Evolutionary conservation across 2,888 invertebrate species (phyloP).

Genomic region (Nomada ruficornis): DNA sequence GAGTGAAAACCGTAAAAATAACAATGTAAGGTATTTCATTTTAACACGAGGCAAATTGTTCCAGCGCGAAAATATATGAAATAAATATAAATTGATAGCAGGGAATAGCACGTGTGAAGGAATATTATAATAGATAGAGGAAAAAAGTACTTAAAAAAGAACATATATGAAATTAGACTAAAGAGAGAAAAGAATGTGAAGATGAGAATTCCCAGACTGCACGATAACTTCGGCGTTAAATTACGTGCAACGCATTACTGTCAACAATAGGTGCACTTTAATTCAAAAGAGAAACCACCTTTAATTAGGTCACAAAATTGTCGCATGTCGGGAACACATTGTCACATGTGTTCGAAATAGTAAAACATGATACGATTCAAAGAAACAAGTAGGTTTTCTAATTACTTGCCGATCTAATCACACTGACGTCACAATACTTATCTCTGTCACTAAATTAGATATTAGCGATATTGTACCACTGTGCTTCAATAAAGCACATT

Average conservation of each 20-base stretch:
- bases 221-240: conserved; percentile 13
- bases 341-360: no score
- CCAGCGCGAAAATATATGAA: conserved; percentile 22
- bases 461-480: conserved; percentile 1
- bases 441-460: no score
- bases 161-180: not conserved
- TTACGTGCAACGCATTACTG: conserved; percentile 5
- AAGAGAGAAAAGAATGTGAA: not conserved
- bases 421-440: not conserved
- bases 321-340: no score
- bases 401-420: conserved; percentile 1
- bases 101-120: conserved; percentile 6
- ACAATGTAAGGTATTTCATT: conserved; percentile 44
- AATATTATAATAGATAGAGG: conserved; percentile 17
- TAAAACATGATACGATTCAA: not conserved
- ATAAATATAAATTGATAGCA: conserved; percentile 44
- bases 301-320: no score
- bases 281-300: not conserved
- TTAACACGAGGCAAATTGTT: conserved; percentile 37
- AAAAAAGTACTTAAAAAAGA: not conserved
- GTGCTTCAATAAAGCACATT: not conserved
- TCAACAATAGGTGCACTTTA: not conserved
- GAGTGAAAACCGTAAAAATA: conserved; percentile 20
- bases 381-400: not conserved
- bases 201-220: conserved; percentile 12